phyloP scores from a whole-genome alignment of 2,888 invertebrate species.

The Pediacus dermestoides region DNA sequence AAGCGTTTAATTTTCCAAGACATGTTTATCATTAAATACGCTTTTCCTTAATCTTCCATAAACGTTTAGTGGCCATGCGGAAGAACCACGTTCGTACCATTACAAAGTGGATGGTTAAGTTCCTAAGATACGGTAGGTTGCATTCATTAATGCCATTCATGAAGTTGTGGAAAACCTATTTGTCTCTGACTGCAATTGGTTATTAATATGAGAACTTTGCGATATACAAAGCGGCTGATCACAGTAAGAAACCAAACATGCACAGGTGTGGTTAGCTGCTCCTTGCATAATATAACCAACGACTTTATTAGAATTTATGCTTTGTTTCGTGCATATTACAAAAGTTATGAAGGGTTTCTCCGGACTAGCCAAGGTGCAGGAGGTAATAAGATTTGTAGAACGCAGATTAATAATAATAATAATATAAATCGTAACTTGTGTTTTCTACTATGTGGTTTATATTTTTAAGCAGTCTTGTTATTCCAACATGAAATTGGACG shows the following conservation, averaged over 20 bases:
- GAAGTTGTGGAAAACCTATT: slow-evolving; percentile 15
- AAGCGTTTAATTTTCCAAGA: no score
- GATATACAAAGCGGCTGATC: slow-evolving; percentile 15
- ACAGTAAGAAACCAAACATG: slow-evolving; percentile 19
- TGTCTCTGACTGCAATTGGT: slow-evolving; percentile 18
- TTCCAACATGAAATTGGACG: no score
- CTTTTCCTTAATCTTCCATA: no score
- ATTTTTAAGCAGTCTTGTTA: no score
- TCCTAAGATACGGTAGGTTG: slow-evolving; percentile 14
- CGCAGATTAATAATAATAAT: not conserved
- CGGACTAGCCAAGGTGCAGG: no score
- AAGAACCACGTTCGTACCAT: slow-evolving; percentile 11
- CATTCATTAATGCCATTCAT: slow-evolving; percentile 16
- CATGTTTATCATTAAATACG: no score
- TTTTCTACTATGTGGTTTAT: no score
- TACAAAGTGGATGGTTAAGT: slow-evolving; percentile 11
- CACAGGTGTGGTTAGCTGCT: slow-evolving; percentile 24
- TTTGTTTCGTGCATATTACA: not conserved
- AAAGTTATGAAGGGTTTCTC: not conserved
- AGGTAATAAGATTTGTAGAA: no score
- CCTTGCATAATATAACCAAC: slow-evolving; percentile 11
- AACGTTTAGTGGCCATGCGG: slow-evolving; percentile 5
- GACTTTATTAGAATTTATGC: slow-evolving; percentile 11
- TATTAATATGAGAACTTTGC: slow-evolving; percentile 20
- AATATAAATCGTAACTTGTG: not conserved